phyloP scores from a whole-genome alignment of 2,888 invertebrate genomes.

The Ennomos quercinarius region DNA sequence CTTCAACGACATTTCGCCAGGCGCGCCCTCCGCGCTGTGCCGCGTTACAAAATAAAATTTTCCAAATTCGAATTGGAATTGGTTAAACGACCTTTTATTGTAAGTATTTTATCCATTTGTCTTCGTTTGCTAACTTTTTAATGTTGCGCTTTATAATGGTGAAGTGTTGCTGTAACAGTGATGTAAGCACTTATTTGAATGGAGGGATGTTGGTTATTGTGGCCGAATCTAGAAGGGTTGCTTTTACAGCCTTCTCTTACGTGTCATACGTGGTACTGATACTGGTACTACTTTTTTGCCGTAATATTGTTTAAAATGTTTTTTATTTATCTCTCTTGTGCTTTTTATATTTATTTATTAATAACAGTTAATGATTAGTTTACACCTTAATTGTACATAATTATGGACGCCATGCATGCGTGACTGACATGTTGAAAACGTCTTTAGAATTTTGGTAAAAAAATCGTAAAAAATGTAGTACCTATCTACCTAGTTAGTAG shows the following conservation, averaged over 20 bases:
- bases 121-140: not conserved
- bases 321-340: no score
- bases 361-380: no score
- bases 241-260: not conserved
- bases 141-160: not conserved
- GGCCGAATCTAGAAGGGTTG: slow-evolving; percentile 1
- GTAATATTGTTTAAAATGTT: no score
- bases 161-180: slow-evolving; percentile 1
- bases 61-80: not conserved
- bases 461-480: no score
- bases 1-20: slow-evolving; percentile 3
- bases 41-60: slow-evolving; percentile 13
- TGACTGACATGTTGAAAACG: no score
- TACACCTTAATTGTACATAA: no score
- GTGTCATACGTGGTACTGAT: not conserved
- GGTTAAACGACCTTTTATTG: slow-evolving; percentile 6
- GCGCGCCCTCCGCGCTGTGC: slow-evolving; percentile 5
- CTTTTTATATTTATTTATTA: no score
- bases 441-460: no score
- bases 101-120: slow-evolving; percentile 2
- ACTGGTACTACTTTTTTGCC: not conserved
- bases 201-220: not conserved
- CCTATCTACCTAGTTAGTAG: no score
- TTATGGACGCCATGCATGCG: no score
- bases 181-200: not conserved